Evolutionary conservation across 2,888 invertebrate species (phyloP).

Genomic region (Eristalinus sepulchralis): DNA sequence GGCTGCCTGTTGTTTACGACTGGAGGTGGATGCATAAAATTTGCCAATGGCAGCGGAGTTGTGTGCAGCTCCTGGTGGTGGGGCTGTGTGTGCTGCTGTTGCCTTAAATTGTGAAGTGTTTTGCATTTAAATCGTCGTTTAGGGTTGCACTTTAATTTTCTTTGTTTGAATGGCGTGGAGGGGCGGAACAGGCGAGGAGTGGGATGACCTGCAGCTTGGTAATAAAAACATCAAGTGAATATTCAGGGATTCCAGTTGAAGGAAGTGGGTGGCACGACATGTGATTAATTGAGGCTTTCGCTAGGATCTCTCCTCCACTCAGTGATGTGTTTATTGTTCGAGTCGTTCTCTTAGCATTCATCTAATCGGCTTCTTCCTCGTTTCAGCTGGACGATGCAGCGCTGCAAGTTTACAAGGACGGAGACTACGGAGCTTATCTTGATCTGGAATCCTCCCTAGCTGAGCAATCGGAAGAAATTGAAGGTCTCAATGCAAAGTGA

Average conservation of each 20-base stretch:
- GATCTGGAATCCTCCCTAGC: slow-evolving; percentile 97
- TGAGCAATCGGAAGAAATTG: slow-evolving; percentile 98
- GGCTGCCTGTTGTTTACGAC: slow-evolving; percentile 56
- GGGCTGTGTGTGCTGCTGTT: slow-evolving; percentile 15
- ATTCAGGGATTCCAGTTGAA: slow-evolving; percentile 13
- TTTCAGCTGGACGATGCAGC: slow-evolving; percentile 98
- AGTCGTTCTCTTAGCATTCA: slow-evolving; percentile 46
- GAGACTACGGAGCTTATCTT: slow-evolving; percentile 97
- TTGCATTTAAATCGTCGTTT: slow-evolving; percentile 71
- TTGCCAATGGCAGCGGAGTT: slow-evolving; percentile 59
- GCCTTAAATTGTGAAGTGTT: slow-evolving; percentile 70
- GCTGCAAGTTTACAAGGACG: slow-evolving; percentile 97
- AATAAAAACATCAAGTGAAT: slow-evolving; percentile 64
- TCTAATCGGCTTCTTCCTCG: slow-evolving; percentile 72
- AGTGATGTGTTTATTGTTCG: slow-evolving; percentile 57
- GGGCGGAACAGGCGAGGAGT: slow-evolving; percentile 14
- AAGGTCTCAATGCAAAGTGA: slow-evolving; percentile 96
- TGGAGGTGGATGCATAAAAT: slow-evolving; percentile 68
- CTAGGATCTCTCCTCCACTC: slow-evolving; percentile 12
- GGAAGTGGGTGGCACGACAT: slow-evolving; percentile 71
- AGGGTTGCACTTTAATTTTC: slow-evolving; percentile 66
- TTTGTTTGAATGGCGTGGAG: slow-evolving; percentile 52
- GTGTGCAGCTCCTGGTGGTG: not conserved
- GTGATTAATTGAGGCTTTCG: slow-evolving; percentile 67
- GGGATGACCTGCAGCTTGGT: not conserved